Percentiles rank a stretch among this genome's conserved stretches.
Conservation (phyloP, 2,113 vertebrate species). For the Phalacrocorax aristotelis region DNA sequence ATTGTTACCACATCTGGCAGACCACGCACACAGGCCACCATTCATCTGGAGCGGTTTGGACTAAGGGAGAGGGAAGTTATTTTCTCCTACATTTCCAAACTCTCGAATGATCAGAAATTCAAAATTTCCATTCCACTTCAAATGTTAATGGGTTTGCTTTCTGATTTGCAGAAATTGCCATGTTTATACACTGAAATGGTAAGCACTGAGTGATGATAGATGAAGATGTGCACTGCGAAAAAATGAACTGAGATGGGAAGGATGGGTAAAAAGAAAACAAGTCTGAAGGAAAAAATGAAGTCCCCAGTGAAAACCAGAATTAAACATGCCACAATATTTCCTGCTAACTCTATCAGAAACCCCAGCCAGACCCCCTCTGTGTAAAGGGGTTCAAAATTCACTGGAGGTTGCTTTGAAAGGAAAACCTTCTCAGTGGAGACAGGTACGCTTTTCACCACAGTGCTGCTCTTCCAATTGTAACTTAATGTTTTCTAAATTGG, state of each 20-base stretch:
- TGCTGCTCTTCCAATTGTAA: not conserved
- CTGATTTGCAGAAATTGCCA: constrained; percentile 1
- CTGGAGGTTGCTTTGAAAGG: not conserved
- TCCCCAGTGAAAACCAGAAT: constrained; percentile 1
- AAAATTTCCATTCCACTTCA: not conserved
- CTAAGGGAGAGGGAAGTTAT: not conserved
- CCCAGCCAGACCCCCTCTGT: not conserved
- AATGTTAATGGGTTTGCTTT: constrained; percentile 12
- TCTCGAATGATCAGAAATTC: not conserved
- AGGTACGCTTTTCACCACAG: not conserved
- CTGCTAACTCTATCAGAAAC: not conserved
- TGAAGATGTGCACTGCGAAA: not conserved
- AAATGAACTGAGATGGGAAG: not conserved
- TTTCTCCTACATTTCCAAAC: not conserved
- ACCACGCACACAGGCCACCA: fast-evolving
- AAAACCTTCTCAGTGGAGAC: not conserved
- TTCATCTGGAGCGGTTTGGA: not conserved
- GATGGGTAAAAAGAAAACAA: not conserved
- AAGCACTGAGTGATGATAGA: not conserved
- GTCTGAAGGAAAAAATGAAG: not conserved
- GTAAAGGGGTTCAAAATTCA: not conserved
- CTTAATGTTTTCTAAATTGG: not conserved
- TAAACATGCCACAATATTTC: not conserved
- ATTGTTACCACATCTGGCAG: fast-evolving
- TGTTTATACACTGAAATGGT: not conserved